Conservation (phyloP, 2,113 vertebrate species). For the Acanthochromis polyacanthus region DNA sequence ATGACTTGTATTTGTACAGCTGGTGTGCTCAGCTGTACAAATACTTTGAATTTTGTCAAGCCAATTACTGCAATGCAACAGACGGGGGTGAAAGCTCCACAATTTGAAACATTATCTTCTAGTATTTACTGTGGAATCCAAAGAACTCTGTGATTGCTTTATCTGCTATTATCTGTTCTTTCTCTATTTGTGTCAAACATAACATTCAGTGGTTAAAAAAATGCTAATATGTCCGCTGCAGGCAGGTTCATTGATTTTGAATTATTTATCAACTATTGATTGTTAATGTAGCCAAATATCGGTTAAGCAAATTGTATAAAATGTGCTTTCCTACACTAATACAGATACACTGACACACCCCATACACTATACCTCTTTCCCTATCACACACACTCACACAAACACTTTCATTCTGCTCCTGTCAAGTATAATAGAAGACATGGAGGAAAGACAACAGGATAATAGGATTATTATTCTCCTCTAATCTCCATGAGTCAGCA, state of each 20-base stretch:
- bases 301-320: not conserved
- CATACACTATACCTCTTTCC: slow-evolving; percentile 1
- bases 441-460: slow-evolving; percentile 68
- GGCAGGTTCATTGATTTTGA: not conserved
- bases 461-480: slow-evolving; percentile 78
- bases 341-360: not conserved
- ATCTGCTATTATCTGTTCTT: not conserved
- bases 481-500: slow-evolving; percentile 77
- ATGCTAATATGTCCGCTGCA: not conserved
- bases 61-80: no score
- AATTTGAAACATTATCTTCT: no score
- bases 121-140: not conserved
- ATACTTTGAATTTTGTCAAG: no score
- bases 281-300: not conserved
- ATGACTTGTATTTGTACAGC: no score
- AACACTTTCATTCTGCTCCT: slow-evolving; percentile 41
- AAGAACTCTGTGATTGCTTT: not conserved
- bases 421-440: slow-evolving; percentile 70
- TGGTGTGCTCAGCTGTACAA: no score
- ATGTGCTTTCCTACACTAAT: not conserved
- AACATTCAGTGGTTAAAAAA: not conserved
- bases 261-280: not conserved
- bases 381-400: slow-evolving; percentile 8
- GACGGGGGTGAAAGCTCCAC: no score
- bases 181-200: not conserved